Percentiles rank a stretch among this genome's conserved stretches.
phyloP scores from a whole-genome alignment of 1,140 invertebrate species.

The Psilanteris sp. region DNA sequence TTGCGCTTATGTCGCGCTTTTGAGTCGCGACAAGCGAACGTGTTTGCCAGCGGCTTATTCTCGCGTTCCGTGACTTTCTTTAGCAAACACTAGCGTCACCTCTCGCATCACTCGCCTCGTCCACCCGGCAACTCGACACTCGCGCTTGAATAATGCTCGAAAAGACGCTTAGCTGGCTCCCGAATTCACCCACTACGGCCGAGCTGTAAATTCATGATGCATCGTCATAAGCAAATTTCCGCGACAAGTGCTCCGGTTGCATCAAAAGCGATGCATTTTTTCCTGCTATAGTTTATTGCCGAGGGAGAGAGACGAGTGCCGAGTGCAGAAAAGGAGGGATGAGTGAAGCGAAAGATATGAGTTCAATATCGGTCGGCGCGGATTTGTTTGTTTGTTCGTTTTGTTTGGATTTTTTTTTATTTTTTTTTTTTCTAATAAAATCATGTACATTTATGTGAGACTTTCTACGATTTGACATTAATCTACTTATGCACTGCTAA shows the following conservation, averaged over 20 bases:
- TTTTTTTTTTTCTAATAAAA: too few relatives aligned
- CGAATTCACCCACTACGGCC: slow-evolving; percentile 39
- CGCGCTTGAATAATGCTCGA: slow-evolving; percentile 53
- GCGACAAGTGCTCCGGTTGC: slow-evolving; percentile 33
- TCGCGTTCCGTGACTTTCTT: slow-evolving; percentile 57
- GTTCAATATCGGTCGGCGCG: neutral
- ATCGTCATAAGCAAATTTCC: slow-evolving; percentile 58
- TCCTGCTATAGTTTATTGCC: slow-evolving; percentile 17
- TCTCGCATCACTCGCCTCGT: slow-evolving; percentile 39
- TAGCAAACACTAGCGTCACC: slow-evolving; percentile 53
- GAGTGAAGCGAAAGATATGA: too few relatives aligned
- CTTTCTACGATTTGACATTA: too few relatives aligned
- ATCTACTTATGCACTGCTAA: too few relatives aligned
- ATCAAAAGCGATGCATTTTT: slow-evolving; percentile 41
- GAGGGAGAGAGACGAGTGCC: slow-evolving; percentile 5
- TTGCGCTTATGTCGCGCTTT: slow-evolving; percentile 57
- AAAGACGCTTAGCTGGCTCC: slow-evolving; percentile 58
- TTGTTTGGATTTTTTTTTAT: too few relatives aligned
- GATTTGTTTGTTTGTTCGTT: too few relatives aligned
- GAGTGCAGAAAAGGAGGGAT: too few relatives aligned
- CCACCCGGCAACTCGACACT: slow-evolving; percentile 37
- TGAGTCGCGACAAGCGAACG: slow-evolving; percentile 39
- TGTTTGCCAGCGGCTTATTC: slow-evolving; percentile 62
- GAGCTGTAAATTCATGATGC: slow-evolving; percentile 32
- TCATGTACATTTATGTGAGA: too few relatives aligned